Evolutionary conservation across 1,140 invertebrate species (phyloP).

Genomic region (Drosophila ogumai): DNA sequence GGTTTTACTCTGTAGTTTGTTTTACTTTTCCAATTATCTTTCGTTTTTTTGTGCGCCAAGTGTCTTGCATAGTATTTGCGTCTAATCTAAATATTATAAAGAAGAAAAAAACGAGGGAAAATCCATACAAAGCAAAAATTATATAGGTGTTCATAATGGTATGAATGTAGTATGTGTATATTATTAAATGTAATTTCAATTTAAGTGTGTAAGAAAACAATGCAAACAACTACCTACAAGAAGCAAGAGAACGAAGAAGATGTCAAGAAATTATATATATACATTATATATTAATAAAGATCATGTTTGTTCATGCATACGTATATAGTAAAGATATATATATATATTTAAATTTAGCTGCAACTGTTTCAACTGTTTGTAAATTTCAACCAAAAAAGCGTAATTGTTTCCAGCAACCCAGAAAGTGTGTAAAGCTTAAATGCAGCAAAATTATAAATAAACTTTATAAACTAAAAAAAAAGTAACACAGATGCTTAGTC

Average conservation of each 20-base stretch:
- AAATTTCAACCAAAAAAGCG: slow-evolving; percentile 60
- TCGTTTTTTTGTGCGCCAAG: slow-evolving; percentile 58
- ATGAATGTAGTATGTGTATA: slow-evolving; percentile 61
- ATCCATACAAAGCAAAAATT: slow-evolving; percentile 50
- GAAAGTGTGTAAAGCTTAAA: slow-evolving; percentile 50
- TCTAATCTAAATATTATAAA: slow-evolving; percentile 54
- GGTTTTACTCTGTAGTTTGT: slow-evolving; percentile 31
- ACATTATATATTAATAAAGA: slow-evolving; percentile 36
- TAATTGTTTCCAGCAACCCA: slow-evolving; percentile 55
- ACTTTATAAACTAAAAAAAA: slow-evolving; percentile 10
- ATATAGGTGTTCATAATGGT: slow-evolving; percentile 72
- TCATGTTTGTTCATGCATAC: slow-evolving; percentile 18
- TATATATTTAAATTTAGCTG: slow-evolving; percentile 69
- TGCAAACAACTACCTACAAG: slow-evolving; percentile 79
- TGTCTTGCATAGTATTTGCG: slow-evolving; percentile 75
- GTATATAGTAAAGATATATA: slow-evolving; percentile 54
- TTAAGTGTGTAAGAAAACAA: slow-evolving; percentile 70
- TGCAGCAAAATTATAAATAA: slow-evolving; percentile 31
- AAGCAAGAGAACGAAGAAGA: slow-evolving; percentile 36
- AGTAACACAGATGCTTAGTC: slow-evolving; percentile 43
- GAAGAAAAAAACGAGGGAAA: slow-evolving; percentile 36
- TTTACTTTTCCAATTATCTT: slow-evolving; percentile 24
- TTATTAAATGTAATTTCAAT: slow-evolving; percentile 59
- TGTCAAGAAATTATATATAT: slow-evolving; percentile 59
- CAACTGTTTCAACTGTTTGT: slow-evolving; percentile 65